Evolutionary conservation across 1,140 invertebrate genomes (phyloP).

Genomic region (Platorchestia sp.): DNA sequence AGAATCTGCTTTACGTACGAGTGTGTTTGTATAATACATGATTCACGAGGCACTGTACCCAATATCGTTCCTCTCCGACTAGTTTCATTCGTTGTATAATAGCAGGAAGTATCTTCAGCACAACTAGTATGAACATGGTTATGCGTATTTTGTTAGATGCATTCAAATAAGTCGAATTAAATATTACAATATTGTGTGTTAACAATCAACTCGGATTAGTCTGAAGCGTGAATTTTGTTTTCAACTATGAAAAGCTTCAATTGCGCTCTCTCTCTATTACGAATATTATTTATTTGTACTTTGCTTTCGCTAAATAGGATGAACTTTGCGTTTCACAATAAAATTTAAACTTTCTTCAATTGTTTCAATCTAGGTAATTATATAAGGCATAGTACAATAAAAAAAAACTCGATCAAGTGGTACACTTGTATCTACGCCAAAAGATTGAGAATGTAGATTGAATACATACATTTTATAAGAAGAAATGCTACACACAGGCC

Average conservation of each 20-base stretch:
- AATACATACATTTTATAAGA: not conserved
- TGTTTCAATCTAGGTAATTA: too few relatives aligned
- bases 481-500: not conserved
- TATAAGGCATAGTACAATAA: not conserved
- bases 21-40: not conserved
- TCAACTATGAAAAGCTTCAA: not conserved
- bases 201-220: not conserved
- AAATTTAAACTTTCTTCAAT: not conserved
- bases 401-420: not conserved
- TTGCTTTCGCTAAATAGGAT: not conserved
- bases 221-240: not conserved
- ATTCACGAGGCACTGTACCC: not conserved
- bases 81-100: not conserved
- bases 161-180: not conserved
- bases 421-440: not conserved
- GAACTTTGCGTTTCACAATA: not conserved
- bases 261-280: not conserved
- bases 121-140: not conserved
- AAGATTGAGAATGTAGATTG: not conserved
- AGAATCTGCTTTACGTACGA: not conserved
- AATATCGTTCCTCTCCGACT: not conserved
- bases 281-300: not conserved
- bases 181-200: not conserved
- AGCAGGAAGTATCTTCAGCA: not conserved
- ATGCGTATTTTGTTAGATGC: not conserved